Percentiles rank a stretch among this genome's conserved stretches.
phyloP scores from a whole-genome alignment of 2,113 vertebrate genomes.

The Amphilophus citrinellus region DNA sequence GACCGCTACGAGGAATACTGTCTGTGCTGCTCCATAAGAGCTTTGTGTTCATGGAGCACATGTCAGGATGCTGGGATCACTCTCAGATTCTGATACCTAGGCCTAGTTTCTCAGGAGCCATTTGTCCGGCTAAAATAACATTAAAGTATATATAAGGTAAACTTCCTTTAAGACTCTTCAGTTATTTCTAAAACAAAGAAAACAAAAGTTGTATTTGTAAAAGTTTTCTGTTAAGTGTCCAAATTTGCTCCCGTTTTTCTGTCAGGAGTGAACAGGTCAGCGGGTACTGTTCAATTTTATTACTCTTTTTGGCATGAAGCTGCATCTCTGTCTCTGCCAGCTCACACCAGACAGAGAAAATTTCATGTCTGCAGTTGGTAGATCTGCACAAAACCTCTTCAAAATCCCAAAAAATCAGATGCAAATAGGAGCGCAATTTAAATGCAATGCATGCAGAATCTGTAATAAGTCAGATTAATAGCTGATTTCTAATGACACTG shows the following conservation, averaged over 20 bases:
- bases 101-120: conserved; percentile 23
- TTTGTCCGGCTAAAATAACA: background rate
- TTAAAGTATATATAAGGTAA: conserved; percentile 8
- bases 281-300: conserved; percentile 39
- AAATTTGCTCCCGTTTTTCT: conserved; percentile 2
- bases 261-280: conserved; percentile 21
- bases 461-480: conserved; percentile 52
- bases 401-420: conserved; percentile 31
- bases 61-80: conserved; percentile 20
- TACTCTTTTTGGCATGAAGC: conserved; percentile 63
- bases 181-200: background rate
- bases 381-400: background rate
- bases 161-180: background rate
- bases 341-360: conserved; percentile 32
- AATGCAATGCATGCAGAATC: conserved; percentile 35
- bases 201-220: background rate
- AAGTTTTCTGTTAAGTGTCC: conserved; percentile 8
- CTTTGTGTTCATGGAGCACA: conserved; percentile 7
- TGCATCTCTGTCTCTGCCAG: conserved; percentile 51
- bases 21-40: background rate
- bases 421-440: conserved; percentile 39
- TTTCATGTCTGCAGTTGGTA: conserved; percentile 37
- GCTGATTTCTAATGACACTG: conserved; percentile 49
- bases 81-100: conserved; percentile 28
- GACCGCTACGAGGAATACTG: conserved; percentile 4